Evolutionary conservation across 2,888 invertebrate genomes (phyloP).

Genomic region (Spodoptera picta): DNA sequence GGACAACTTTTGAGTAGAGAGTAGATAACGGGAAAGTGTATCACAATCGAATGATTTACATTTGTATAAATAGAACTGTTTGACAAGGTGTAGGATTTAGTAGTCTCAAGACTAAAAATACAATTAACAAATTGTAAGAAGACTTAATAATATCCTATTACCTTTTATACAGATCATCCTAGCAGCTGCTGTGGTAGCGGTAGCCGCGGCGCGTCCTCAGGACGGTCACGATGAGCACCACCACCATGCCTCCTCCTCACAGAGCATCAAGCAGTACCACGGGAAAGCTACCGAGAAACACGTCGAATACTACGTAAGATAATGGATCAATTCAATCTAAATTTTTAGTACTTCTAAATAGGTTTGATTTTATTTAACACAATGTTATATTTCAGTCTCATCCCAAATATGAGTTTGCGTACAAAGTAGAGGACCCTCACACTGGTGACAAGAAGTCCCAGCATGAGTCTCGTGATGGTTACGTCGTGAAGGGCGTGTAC

Average conservation of each 20-base stretch:
- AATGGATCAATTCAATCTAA: no score
- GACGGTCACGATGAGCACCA: slow-evolving; percentile 41
- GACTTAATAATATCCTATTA: no score
- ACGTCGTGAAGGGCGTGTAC: slow-evolving; percentile 88
- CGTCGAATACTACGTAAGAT: slow-evolving; percentile 47
- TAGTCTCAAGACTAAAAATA: no score
- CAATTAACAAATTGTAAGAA: no score
- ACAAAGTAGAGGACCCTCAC: slow-evolving; percentile 81
- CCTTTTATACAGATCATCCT: slow-evolving; percentile 10
- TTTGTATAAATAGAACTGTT: no score
- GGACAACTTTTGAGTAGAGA: no score
- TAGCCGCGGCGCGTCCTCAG: slow-evolving; percentile 14
- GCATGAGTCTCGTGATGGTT: slow-evolving; percentile 83
- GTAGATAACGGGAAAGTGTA: no score
- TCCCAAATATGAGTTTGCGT: slow-evolving; percentile 72
- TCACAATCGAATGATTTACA: no score
- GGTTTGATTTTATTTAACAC: no score
- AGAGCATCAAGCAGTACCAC: slow-evolving; percentile 67
- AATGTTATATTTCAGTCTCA: slow-evolving; percentile 29
- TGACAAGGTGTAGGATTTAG: no score
- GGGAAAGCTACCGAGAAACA: slow-evolving; percentile 54
- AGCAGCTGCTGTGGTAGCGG: background rate
- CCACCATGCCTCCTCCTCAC: slow-evolving; percentile 65
- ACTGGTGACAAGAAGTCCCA: slow-evolving; percentile 81
- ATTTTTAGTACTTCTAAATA: no score